phyloP scores from a whole-genome alignment of 2,888 invertebrate species.

The Myopa tessellatipennis region DNA sequence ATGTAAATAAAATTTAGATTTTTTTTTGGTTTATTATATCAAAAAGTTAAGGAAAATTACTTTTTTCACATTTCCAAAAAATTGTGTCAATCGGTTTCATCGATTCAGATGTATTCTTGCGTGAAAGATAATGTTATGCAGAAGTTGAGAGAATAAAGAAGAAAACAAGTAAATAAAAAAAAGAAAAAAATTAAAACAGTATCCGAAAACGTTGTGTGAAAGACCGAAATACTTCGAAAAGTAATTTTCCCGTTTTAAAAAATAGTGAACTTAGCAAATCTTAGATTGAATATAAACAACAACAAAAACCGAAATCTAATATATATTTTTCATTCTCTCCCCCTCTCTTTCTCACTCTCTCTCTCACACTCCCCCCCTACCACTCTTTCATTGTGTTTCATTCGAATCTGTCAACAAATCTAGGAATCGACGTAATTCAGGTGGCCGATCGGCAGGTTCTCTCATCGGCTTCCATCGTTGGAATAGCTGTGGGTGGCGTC shows the following conservation, averaged over 20 bases:
- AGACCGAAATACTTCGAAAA: constrained; percentile 5
- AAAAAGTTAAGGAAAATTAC: constrained; percentile 38
- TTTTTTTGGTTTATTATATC: constrained; percentile 28
- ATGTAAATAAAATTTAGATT: constrained; percentile 29
- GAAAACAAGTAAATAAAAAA: not conserved
- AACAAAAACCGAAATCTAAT: not conserved
- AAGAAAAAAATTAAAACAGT: not conserved
- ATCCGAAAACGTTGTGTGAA: not conserved
- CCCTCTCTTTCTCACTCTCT: constrained; percentile 12
- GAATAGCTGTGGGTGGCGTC: constrained; percentile 85
- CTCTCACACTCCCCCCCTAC: constrained; percentile 5
- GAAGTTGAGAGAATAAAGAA: constrained; percentile 5
- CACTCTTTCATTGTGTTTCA: no score
- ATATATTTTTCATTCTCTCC: not conserved
- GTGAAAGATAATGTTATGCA: constrained; percentile 37
- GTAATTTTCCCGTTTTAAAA: constrained; percentile 34
- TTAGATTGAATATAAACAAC: not conserved
- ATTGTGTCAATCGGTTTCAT: constrained; percentile 7
- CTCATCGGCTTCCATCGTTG: constrained; percentile 79
- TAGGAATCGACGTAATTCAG: constrained; percentile 66
- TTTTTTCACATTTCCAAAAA: constrained; percentile 15
- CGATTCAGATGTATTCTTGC: not conserved
- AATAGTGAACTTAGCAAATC: constrained; percentile 13
- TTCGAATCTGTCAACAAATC: not conserved
- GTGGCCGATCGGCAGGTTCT: constrained; percentile 63